phyloP scores from a whole-genome alignment of 35 echinoderm and acorn worm genomes.

The Hemicentrotus pulcherrimus region DNA sequence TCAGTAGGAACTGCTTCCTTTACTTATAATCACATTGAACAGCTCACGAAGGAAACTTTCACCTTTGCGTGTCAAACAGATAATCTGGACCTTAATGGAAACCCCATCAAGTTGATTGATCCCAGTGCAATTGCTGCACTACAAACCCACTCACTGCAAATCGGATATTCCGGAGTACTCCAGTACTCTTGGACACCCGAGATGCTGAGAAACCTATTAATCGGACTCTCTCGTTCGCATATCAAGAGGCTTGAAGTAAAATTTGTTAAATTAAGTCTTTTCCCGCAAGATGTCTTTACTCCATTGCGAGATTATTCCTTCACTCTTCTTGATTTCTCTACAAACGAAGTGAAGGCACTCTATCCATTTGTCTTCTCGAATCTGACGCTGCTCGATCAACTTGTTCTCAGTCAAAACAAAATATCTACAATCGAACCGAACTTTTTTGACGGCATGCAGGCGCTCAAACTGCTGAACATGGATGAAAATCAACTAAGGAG shows the following conservation, averaged over 20 bases:
- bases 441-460: background rate
- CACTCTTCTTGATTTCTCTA: background rate
- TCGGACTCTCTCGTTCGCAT: background rate
- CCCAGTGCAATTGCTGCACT: background rate
- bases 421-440: background rate
- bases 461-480: background rate
- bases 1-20: background rate
- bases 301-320: background rate
- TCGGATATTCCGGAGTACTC: no score
- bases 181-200: background rate
- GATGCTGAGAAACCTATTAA: background rate
- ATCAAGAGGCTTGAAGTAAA: background rate
- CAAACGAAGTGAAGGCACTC: background rate
- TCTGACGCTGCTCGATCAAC: background rate
- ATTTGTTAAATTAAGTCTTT: background rate
- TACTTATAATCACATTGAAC: background rate
- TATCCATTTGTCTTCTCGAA: background rate
- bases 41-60: background rate
- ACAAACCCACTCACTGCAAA: background rate
- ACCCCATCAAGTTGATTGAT: background rate
- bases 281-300: background rate
- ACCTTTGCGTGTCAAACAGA: background rate
- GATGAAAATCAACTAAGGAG: background rate
- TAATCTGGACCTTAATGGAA: background rate
- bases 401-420: background rate